phyloP scores from a whole-genome alignment of 1,140 invertebrate genomes.

The Neodiprion lecontei region DNA sequence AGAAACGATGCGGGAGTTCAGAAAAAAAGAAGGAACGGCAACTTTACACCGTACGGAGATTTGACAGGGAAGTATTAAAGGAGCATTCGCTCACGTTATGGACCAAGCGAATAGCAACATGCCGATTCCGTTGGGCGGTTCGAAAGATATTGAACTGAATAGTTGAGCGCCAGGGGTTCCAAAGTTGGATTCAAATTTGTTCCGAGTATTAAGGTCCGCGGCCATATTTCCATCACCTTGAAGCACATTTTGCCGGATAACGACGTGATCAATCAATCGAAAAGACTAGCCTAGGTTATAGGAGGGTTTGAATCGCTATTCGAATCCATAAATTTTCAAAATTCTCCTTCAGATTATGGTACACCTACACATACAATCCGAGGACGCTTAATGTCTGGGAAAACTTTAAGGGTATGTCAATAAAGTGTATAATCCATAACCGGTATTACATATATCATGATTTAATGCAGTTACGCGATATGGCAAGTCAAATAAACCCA shows the following conservation, averaged over 20 bases:
- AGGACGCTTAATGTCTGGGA: background rate
- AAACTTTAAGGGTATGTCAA: background rate
- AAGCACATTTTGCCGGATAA: background rate
- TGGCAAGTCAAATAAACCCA: background rate
- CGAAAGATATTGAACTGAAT: too few species aligned
- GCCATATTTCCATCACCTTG: too few species aligned
- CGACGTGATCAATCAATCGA: background rate
- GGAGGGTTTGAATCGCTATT: slow-evolving; percentile 2
- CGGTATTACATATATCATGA: background rate
- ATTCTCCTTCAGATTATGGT: background rate
- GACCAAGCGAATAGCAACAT: too few species aligned
- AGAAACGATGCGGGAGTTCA: too few species aligned
- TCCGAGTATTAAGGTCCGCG: background rate
- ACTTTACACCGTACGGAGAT: too few species aligned
- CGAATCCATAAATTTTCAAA: background rate
- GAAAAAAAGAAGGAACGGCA: too few species aligned
- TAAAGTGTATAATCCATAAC: background rate
- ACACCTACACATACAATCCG: background rate
- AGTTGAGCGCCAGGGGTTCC: too few species aligned
- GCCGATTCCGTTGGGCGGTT: too few species aligned
- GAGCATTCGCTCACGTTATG: too few species aligned
- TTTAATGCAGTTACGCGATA: background rate
- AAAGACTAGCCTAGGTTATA: background rate
- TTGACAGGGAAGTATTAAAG: too few species aligned
- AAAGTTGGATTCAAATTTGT: background rate